phyloP scores from a whole-genome alignment of 2,113 vertebrate genomes.

The Bos javanicus region DNA sequence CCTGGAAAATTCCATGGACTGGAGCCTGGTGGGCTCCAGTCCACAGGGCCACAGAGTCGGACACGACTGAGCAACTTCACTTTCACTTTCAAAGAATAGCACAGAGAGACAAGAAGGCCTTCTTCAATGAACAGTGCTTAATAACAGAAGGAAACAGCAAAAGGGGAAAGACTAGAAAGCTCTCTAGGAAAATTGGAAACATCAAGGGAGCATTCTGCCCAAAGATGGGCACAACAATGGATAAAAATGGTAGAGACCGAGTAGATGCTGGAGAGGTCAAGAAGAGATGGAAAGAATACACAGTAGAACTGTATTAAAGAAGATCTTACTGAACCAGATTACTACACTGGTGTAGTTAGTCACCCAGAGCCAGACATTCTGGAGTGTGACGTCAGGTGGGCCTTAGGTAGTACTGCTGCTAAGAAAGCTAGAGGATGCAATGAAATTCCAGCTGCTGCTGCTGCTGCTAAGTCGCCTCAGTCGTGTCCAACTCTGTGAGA shows the following conservation, averaged over 20 bases:
- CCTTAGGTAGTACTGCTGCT: neutral
- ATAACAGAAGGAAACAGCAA: neutral
- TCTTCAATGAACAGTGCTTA: neutral
- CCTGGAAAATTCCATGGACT: neutral
- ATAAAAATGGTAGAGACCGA: neutral
- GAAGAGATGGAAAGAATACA: neutral
- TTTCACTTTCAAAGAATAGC: neutral
- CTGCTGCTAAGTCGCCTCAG: no score
- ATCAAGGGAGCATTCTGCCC: neutral
- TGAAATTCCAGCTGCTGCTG: neutral
- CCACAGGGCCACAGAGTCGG: rapidly evolving
- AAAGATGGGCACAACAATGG: neutral
- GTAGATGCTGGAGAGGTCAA: neutral
- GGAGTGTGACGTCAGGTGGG: neutral
- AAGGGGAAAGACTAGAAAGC: neutral
- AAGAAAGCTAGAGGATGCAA: neutral
- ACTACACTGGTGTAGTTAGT: rapidly evolving
- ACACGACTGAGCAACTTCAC: neutral
- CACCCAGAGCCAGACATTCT: neutral
- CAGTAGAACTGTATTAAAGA: neutral
- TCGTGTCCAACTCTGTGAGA: no score
- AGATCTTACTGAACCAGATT: neutral
- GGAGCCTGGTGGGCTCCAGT: neutral
- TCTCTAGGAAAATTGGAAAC: neutral
- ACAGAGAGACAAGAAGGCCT: neutral